phyloP scores from a whole-genome alignment of 1,140 invertebrate genomes.

The Contarinia nasturtii region DNA sequence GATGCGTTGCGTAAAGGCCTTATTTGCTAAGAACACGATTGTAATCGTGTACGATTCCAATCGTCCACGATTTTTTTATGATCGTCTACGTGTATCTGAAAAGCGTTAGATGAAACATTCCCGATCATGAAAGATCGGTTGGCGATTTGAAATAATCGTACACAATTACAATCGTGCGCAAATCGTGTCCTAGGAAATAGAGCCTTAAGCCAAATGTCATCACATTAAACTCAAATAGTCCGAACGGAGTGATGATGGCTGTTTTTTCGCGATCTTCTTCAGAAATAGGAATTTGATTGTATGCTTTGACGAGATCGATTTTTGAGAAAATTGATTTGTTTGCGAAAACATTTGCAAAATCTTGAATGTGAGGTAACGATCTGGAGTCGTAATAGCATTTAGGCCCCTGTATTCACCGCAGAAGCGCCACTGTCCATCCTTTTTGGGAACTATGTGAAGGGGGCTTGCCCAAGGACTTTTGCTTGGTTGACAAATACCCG shows the following conservation, averaged over 20 bases:
- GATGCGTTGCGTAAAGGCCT: constrained; percentile 17
- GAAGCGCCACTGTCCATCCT: constrained; percentile 21
- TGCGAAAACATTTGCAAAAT: constrained; percentile 11
- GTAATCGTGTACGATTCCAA: too few relatives aligned
- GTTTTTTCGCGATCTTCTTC: constrained; percentile 15
- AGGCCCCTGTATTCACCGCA: constrained; percentile 28
- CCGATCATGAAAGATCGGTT: too few relatives aligned
- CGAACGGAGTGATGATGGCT: constrained; percentile 14
- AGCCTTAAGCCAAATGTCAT: constrained; percentile 21
- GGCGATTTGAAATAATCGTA: too few relatives aligned
- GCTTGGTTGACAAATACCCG: constrained; percentile 1
- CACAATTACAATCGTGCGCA: too few relatives aligned
- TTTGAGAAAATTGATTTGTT: constrained; percentile 20
- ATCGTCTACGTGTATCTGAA: too few relatives aligned
- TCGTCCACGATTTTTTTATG: too few relatives aligned
- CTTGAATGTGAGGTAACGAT: constrained; percentile 11
- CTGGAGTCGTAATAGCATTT: constrained; percentile 14
- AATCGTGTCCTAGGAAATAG: too few relatives aligned
- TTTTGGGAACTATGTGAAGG: constrained; percentile 21
- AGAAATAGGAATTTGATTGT: constrained; percentile 3
- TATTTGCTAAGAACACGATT: too few relatives aligned
- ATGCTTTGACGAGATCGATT: constrained; percentile 23
- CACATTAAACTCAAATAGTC: constrained; percentile 17
- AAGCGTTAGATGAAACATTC: too few relatives aligned
- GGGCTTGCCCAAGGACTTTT: constrained; percentile 19